Base-by-base conservation (phyloP, 1,140 invertebrate genomes). In the Drosophila saltans region DNA sequence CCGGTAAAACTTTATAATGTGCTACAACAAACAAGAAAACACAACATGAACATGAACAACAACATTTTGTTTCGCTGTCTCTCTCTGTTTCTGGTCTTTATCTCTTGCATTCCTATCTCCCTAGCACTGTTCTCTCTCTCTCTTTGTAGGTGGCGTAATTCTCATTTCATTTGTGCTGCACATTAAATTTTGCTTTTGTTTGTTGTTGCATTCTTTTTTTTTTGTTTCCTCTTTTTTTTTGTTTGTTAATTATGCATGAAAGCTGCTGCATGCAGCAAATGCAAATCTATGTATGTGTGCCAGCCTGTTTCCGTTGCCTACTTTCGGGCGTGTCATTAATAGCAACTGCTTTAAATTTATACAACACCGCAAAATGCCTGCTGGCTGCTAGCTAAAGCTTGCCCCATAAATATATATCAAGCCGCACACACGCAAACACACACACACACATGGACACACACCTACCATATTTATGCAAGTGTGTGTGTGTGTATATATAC, bases 1-100 rank as follows among this genome's bases (percentile, higher is more conserved):
- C 72, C 80, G 60, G 67, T 65, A 77, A 85, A 88, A 89, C 67
- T 88, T 86, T 88, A 80, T 88, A 88, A 88, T 85, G 83, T 83
- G 80, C 66, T 72, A 78, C 80, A 88, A 80, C 73, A 86, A 78
- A 69, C 68, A 78, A 60, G 65, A 30, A 55, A 30, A 28, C 21
- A 43, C 60, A 62, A 62, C 36, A 62, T 45, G 39, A 43, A 62
- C 60, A 39, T 52, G 21, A 52, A 52, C 45, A 52, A 52, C 45
- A 52, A 52, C 24, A 52, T 52, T 52, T 24, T 26, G 5, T 24
- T 2, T 36, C 33, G 3, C 21, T 11, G 8, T 52, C 21, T 26
- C 1, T 24, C 43, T 21, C 43, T 36, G 4, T 36, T 0, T 36
- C 2, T 10, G 1, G 3, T 8, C 3, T 10, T 24, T 5, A 21